Conservation (phyloP, 2,113 vertebrate genomes). For the Lepus timidus region DNA sequence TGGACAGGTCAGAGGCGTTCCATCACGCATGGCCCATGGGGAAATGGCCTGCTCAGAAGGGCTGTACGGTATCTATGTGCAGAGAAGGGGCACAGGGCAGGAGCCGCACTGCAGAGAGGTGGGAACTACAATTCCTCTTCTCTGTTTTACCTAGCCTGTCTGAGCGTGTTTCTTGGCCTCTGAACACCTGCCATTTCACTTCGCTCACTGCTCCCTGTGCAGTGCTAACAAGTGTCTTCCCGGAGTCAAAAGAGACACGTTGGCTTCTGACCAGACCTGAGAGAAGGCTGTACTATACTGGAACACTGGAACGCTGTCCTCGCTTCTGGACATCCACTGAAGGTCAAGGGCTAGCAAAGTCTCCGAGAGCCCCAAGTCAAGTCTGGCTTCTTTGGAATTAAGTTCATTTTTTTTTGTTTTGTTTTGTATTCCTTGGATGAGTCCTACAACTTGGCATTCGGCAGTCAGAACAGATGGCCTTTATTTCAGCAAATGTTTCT, state of each 20-base stretch:
- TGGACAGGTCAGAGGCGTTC: too few relatives aligned
- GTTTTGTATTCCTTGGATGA: not conserved
- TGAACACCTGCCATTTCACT: not conserved
- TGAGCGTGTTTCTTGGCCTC: not conserved
- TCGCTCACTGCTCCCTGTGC: not conserved
- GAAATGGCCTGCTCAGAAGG: too few relatives aligned
- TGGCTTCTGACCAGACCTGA: not conserved
- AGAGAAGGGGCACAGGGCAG: too few relatives aligned
- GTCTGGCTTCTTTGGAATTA: not conserved
- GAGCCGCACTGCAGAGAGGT: too few relatives aligned
- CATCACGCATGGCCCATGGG: too few relatives aligned
- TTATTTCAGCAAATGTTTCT: slow-evolving; percentile 16
- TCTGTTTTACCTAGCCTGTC: too few relatives aligned
- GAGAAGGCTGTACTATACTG: not conserved
- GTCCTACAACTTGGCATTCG: not conserved
- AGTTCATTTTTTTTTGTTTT: not conserved
- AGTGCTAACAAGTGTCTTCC: not conserved
- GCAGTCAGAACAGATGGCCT: not conserved
- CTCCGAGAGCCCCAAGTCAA: not conserved
- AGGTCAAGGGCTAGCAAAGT: not conserved
- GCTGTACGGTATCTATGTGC: too few relatives aligned
- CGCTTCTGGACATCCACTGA: not conserved
- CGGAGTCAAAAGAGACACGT: not conserved
- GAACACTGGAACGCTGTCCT: not conserved
- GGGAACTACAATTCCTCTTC: too few relatives aligned